A percentile compares a stretch with the other conserved stretches of the same genome.
phyloP scores from a whole-genome alignment of 1,140 invertebrate genomes.

The Brachionus calyciflorus region DNA sequence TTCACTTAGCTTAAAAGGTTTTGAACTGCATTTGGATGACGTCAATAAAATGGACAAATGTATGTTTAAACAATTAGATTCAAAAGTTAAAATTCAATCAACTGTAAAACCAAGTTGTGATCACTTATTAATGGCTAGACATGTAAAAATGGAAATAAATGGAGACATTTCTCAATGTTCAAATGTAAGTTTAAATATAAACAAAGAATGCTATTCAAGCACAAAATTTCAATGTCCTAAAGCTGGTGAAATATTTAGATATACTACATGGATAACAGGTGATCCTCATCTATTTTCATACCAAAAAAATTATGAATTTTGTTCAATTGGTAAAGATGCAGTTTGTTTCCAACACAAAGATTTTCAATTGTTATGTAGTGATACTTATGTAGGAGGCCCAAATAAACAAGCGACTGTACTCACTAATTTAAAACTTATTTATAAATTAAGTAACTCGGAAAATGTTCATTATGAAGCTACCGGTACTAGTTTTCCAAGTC shows the following conservation, averaged over 20 bases:
- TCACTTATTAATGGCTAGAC: neutral
- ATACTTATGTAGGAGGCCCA: neutral
- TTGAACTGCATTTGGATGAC: neutral
- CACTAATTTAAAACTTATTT: no score
- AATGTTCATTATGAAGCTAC: neutral
- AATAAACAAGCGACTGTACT: neutral
- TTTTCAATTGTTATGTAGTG: neutral
- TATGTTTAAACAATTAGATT: neutral
- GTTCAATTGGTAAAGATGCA: neutral
- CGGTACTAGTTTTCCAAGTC: neutral
- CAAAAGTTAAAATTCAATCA: neutral
- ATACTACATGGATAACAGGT: constrained; percentile 1
- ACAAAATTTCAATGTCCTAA: neutral
- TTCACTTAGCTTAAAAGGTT: neutral
- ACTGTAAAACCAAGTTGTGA: neutral
- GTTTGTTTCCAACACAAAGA: neutral
- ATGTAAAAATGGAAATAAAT: neutral
- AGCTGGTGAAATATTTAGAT: neutral
- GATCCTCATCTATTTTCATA: constrained; percentile 30
- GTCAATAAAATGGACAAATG: constrained; percentile 5
- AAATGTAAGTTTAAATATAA: neutral
- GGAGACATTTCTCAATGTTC: neutral
- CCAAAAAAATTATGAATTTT: constrained; percentile 6
- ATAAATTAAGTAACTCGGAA: neutral
- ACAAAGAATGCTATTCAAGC: neutral